These are phyloP conservation scores for Tetramorium bicarinatum DNA, from an alignment of 2,888 invertebrate genomes.

Conservation along the genomic window DNA sequence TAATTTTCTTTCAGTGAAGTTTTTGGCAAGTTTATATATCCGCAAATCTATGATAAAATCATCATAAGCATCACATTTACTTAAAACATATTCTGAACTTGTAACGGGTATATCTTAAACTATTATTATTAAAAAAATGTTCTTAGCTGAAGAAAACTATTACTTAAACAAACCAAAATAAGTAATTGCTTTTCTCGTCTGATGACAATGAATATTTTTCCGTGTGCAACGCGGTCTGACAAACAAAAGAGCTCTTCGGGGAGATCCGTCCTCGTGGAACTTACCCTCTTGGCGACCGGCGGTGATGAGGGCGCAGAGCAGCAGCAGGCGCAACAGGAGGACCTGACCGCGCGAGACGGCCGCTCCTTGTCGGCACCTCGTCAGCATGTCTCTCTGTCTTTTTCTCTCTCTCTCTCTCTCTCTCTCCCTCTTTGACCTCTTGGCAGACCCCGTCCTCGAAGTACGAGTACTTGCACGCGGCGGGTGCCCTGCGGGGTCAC, in stretches of 20 bases:
- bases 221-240: conserved; percentile 46
- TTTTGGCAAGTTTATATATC: too few relatives aligned
- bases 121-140: too few relatives aligned
- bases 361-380: conserved; percentile 13
- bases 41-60: too few relatives aligned
- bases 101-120: too few relatives aligned
- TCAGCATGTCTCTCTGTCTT: conserved; percentile 55
- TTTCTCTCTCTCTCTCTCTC: neutral
- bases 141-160: too few relatives aligned
- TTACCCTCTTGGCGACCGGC: conserved; percentile 66
- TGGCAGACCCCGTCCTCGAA: conserved; percentile 5
- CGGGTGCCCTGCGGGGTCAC: conserved; percentile 9
- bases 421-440: neutral
- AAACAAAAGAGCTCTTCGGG: neutral
- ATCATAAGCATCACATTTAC: too few relatives aligned
- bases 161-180: too few relatives aligned
- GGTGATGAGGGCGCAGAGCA: conserved; percentile 55
- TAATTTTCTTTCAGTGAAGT: too few relatives aligned
- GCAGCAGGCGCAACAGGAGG: conserved; percentile 58
- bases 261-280: neutral
- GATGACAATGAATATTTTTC: too few relatives aligned
- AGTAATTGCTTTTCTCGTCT: too few relatives aligned
- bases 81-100: too few relatives aligned
- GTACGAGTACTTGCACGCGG: neutral
- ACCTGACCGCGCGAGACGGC: conserved; percentile 8